Percentiles rank a stretch among this genome's conserved stretches.
Evolutionary conservation across 2,888 invertebrate genomes (phyloP).

Genomic region (Ceratothoa steindachneri): DNA sequence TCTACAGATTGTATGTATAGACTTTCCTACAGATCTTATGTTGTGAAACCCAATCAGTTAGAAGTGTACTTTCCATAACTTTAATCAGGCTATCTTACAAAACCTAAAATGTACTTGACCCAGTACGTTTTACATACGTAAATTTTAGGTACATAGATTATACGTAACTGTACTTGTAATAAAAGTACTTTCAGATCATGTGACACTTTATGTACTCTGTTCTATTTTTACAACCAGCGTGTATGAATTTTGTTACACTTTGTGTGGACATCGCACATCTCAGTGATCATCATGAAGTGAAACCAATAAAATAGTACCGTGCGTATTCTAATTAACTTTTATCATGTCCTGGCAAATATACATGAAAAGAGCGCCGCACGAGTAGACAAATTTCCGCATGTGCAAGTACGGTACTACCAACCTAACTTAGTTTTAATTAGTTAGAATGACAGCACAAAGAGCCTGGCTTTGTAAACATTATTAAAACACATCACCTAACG

Average conservation of each 20-base stretch:
- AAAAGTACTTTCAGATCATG: background rate
- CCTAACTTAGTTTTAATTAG: background rate
- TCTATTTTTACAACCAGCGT: background rate
- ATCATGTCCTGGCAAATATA: background rate
- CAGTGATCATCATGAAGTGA: background rate
- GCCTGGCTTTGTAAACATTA: constrained; percentile 11
- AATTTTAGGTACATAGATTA: constrained; percentile 4
- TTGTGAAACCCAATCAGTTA: background rate
- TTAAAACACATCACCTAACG: constrained; percentile 5
- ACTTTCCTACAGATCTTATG: too few relatives aligned
- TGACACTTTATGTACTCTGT: background rate
- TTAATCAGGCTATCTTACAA: background rate
- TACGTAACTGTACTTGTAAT: constrained; percentile 9
- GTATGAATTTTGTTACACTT: background rate
- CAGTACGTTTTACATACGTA: background rate
- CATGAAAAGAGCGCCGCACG: background rate
- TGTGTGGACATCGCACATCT: background rate
- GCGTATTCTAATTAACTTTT: background rate
- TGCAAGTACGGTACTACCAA: constrained; percentile 4
- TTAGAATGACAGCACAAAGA: constrained; percentile 5
- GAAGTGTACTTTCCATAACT: background rate
- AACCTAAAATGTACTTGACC: background rate
- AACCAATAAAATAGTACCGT: background rate
- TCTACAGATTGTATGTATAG: too few relatives aligned
- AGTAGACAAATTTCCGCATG: background rate